These are phyloP conservation scores for Cyphomyrus discorhynchus DNA, from an alignment of 2,113 vertebrate species.

Conservation along the genomic window DNA sequence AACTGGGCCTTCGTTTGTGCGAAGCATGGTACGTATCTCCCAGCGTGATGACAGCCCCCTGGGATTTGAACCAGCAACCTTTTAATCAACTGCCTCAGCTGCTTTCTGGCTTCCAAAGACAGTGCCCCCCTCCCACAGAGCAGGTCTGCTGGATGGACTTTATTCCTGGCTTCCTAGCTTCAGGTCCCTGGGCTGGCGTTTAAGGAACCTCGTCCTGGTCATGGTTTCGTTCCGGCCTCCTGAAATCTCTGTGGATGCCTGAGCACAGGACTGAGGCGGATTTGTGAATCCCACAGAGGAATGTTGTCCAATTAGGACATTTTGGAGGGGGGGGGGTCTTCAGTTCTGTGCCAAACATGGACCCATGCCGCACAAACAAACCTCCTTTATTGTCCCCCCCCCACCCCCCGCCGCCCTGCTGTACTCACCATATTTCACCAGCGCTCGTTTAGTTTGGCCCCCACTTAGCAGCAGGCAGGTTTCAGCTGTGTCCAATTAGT, in stretches of 20 bases:
- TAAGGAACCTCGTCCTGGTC: neutral
- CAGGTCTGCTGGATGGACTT: neutral
- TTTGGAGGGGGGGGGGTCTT: neutral
- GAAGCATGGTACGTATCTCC: neutral
- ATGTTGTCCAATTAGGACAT: neutral
- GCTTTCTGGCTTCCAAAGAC: neutral
- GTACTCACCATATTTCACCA: neutral
- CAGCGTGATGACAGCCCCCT: neutral
- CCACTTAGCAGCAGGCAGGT: neutral
- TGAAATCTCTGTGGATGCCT: neutral
- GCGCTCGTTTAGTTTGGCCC: neutral
- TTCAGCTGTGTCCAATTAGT: slow-evolving; percentile 13
- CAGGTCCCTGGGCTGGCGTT: neutral
- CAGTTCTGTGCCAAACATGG: neutral
- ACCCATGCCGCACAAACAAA: neutral
- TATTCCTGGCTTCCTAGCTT: neutral
- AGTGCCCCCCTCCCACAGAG: neutral
- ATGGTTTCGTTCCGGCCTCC: neutral
- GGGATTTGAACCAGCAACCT: neutral
- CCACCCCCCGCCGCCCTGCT: neutral
- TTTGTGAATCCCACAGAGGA: neutral
- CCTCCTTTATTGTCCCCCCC: neutral
- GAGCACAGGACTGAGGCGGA: neutral
- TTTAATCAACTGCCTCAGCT: neutral
- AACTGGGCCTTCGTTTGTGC: neutral